Percentiles rank a stretch among this genome's conserved stretches.
These are phyloP conservation scores for Gallinago undulata DNA, from an alignment of 2,113 vertebrate species.

Conservation along the genomic window DNA sequence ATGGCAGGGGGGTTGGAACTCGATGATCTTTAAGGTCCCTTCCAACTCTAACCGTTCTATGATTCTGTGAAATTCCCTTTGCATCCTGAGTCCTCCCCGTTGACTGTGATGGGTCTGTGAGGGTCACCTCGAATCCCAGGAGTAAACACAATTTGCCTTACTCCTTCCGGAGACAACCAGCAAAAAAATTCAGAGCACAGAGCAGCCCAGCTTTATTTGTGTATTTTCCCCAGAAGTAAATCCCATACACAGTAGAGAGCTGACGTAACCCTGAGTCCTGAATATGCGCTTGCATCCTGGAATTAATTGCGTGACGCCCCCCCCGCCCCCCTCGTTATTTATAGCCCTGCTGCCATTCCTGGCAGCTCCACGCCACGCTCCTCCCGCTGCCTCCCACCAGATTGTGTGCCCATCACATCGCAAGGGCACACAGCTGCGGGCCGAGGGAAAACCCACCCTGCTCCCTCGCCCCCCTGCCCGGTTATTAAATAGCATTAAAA, in stretches of 20 bases:
- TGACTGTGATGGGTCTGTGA: not conserved
- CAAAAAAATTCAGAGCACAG: not conserved
- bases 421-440: constrained; percentile 14
- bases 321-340: not conserved
- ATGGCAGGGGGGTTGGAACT: too few relatives aligned
- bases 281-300: not conserved
- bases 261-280: not conserved
- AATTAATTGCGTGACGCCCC: not conserved
- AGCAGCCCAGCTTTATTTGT: not conserved
- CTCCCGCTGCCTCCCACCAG: not conserved
- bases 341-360: not conserved
- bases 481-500: not conserved
- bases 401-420: constrained; percentile 8
- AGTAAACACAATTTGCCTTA: not conserved
- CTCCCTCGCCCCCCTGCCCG: not conserved
- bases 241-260: not conserved
- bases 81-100: not conserved
- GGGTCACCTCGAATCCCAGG: not conserved
- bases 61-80: not conserved
- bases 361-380: not conserved
- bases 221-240: not conserved
- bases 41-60: too few relatives aligned
- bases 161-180: not conserved
- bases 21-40: too few relatives aligned
- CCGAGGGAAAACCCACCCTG: not conserved